Percentiles rank a stretch among this genome's conserved stretches.
Evolutionary conservation across 2,113 vertebrate genomes (phyloP).

Genomic region (Camelus bactrianus): DNA sequence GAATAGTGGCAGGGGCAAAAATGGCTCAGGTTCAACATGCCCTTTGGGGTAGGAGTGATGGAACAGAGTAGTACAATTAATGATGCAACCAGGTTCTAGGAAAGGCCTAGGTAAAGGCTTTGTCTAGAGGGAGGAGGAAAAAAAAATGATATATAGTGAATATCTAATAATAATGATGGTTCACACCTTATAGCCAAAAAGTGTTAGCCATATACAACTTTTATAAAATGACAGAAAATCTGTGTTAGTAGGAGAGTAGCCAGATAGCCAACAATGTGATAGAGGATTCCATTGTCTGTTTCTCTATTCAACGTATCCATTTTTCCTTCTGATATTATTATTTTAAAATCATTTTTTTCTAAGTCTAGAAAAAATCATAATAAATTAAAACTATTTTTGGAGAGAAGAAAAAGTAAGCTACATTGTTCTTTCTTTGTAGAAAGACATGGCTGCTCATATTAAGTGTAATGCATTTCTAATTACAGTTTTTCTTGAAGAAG

Average conservation of each 20-base stretch:
- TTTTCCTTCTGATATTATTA: slow-evolving; percentile 39
- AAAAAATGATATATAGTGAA: background rate
- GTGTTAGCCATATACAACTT: background rate
- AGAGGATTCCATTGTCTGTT: background rate
- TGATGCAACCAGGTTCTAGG: background rate
- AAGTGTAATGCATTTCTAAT: slow-evolving; percentile 22
- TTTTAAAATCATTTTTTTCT: slow-evolving; percentile 32
- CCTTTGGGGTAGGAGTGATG: background rate
- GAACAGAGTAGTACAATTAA: background rate
- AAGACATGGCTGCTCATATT: background rate
- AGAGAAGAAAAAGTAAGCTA: background rate
- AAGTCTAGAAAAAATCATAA: background rate
- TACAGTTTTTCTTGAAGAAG: slow-evolving; percentile 28
- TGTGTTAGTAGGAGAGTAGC: background rate
- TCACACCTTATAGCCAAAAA: background rate
- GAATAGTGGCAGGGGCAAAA: too few relatives aligned
- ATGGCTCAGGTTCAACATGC: background rate
- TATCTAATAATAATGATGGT: background rate
- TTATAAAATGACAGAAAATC: background rate
- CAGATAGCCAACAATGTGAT: slow-evolving; percentile 14
- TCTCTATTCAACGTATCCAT: background rate
- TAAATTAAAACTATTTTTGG: background rate
- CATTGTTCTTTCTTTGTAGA: background rate
- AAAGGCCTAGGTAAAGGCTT: background rate
- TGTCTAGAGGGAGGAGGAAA: background rate